phyloP scores from a whole-genome alignment of 1,140 invertebrate genomes.

The Zaprionus davidi region DNA sequence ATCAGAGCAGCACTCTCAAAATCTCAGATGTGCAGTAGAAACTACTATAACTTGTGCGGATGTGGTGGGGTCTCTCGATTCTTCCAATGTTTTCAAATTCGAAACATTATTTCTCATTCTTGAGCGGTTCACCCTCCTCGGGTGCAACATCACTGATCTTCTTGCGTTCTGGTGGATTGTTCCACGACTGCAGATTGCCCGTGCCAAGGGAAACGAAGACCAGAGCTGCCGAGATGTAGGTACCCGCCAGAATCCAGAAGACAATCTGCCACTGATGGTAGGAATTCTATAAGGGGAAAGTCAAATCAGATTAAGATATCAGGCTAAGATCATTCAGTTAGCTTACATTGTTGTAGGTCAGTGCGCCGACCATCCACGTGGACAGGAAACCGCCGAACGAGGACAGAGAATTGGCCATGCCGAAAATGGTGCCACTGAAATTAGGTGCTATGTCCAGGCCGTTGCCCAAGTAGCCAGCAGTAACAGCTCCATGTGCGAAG shows the following conservation, averaged over 20 bases:
- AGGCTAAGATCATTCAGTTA: not conserved
- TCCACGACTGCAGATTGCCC: slow-evolving; percentile 88
- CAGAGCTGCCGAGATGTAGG: slow-evolving; percentile 89
- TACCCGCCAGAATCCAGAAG: slow-evolving; percentile 91
- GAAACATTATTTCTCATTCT: slow-evolving; percentile 57
- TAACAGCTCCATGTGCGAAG: slow-evolving; percentile 93
- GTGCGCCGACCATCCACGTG: slow-evolving; percentile 91
- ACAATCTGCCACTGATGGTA: slow-evolving; percentile 92
- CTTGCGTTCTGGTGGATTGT: slow-evolving; percentile 79
- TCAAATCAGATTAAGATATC: slow-evolving; percentile 35
- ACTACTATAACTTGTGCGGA: slow-evolving; percentile 77
- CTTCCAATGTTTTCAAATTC: slow-evolving; percentile 4
- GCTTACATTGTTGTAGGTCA: slow-evolving; percentile 90
- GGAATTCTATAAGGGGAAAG: slow-evolving; percentile 87
- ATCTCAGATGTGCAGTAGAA: slow-evolving; percentile 69
- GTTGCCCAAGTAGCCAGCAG: slow-evolving; percentile 94
- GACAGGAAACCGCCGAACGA: slow-evolving; percentile 95
- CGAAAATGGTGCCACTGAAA: slow-evolving; percentile 95
- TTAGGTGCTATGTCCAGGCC: slow-evolving; percentile 95
- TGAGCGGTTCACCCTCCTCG: slow-evolving; percentile 81
- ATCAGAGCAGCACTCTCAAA: slow-evolving; percentile 31
- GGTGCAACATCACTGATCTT: slow-evolving; percentile 61
- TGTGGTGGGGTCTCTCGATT: slow-evolving; percentile 48
- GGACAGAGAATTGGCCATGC: slow-evolving; percentile 94
- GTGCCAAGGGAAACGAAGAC: slow-evolving; percentile 89